phyloP scores from a whole-genome alignment of 2,888 invertebrate genomes.

The Drosophila meridiana region DNA sequence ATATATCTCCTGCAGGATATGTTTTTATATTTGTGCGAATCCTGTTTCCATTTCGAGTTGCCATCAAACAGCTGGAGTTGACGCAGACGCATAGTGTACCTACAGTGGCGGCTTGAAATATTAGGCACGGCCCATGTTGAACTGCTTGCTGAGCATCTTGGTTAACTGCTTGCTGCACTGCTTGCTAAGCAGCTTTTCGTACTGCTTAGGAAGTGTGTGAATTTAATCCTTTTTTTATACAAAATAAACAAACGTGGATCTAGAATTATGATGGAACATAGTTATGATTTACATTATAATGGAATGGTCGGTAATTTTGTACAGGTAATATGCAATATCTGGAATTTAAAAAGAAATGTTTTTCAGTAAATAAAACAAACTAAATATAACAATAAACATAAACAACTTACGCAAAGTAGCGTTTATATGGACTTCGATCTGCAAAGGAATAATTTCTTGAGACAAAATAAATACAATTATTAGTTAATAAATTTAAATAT shows the following conservation, averaged over 20 bases:
- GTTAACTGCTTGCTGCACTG: background rate
- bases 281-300: too few species aligned
- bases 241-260: background rate
- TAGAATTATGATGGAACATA: too few species aligned
- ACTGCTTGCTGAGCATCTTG: background rate
- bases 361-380: background rate
- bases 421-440: too few species aligned
- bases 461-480: background rate
- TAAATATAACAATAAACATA: background rate
- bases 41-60: constrained; percentile 5
- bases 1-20: constrained; percentile 5
- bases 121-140: background rate
- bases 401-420: too few species aligned
- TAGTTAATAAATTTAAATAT: background rate
- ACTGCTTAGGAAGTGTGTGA: too few species aligned
- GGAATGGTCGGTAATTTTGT: background rate
- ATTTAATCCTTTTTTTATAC: too few species aligned
- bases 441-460: too few species aligned
- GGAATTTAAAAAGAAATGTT: background rate
- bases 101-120: constrained; percentile 4
- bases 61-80: constrained; percentile 48
- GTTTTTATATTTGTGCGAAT: background rate
- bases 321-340: background rate
- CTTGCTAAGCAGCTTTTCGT: background rate
- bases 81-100: constrained; percentile 35